These are phyloP conservation scores for Poeciliopsis retropinna DNA, from an alignment of 2,113 vertebrate species.

Conservation along the genomic window DNA sequence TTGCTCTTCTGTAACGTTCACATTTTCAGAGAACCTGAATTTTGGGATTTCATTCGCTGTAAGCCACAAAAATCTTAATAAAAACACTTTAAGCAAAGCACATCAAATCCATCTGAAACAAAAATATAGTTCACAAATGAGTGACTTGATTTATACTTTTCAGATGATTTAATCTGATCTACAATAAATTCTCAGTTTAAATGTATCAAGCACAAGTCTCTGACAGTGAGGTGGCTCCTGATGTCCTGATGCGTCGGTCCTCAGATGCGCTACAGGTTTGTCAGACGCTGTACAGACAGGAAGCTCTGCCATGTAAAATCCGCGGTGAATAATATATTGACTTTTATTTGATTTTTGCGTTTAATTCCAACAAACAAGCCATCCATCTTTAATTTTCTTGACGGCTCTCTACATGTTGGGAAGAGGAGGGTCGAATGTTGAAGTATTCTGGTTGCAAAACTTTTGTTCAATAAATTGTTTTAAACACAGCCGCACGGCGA, in stretches of 20 bases:
- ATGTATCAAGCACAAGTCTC: not conserved
- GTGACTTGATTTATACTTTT: not conserved
- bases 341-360: conserved; percentile 1
- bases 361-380: conserved; percentile 9
- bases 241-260: conserved; percentile 7
- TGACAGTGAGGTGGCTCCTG: not conserved
- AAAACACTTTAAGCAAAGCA: not conserved
- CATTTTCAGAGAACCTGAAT: not conserved
- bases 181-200: not conserved
- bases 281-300: conserved; percentile 8
- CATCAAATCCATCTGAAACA: not conserved
- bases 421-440: conserved; percentile 14
- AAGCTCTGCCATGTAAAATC: conserved; percentile 4
- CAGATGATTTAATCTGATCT: not conserved
- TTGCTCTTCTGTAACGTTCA: not conserved
- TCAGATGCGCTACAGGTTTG: not conserved
- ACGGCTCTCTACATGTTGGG: not conserved
- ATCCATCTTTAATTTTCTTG: conserved; percentile 5
- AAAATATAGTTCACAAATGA: not conserved
- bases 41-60: not conserved
- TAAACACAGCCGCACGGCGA: not conserved
- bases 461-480: conserved; percentile 40
- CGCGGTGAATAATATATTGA: conserved; percentile 6
- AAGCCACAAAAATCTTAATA: not conserved
- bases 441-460: conserved; percentile 20